phyloP scores from a whole-genome alignment of 2,888 invertebrate genomes.

The Esperia sulphurella region DNA sequence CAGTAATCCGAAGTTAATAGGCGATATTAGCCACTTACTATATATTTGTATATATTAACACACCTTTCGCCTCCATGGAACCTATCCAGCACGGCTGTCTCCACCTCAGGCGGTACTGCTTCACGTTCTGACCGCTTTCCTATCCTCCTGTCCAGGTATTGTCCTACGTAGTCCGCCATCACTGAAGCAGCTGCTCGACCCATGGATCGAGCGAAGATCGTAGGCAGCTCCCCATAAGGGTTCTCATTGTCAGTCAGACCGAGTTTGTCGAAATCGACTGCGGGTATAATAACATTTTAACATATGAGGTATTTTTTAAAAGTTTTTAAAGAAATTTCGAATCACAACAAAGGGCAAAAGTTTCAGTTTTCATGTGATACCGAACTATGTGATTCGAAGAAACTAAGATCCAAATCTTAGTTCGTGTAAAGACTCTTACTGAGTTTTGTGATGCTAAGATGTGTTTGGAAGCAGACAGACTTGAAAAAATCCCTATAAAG shows the following conservation, averaged over 20 bases:
- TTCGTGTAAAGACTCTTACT: not conserved
- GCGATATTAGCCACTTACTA: no score
- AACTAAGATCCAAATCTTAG: no score
- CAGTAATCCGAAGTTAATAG: no score
- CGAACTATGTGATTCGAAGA: no score
- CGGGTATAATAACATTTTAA: slow-evolving; percentile 11
- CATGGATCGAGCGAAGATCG: slow-evolving; percentile 87
- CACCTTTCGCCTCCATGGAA: slow-evolving; percentile 90
- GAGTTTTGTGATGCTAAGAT: no score
- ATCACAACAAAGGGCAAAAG: no score
- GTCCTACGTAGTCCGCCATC: slow-evolving; percentile 86
- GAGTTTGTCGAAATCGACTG: slow-evolving; percentile 92
- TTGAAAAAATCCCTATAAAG: no score
- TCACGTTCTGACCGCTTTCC: slow-evolving; percentile 62
- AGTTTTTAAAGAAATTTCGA: no score
- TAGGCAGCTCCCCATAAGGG: slow-evolving; percentile 89
- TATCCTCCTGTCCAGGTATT: slow-evolving; percentile 82
- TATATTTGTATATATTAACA: slow-evolving; percentile 6
- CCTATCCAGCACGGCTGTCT: slow-evolving; percentile 54
- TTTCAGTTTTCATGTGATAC: no score
- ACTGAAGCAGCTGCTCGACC: slow-evolving; percentile 85
- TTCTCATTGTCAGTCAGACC: slow-evolving; percentile 94
- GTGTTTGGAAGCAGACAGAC: no score
- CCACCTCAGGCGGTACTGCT: slow-evolving; percentile 47
- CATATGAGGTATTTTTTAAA: not conserved